Conservation (phyloP, 2,797 vertebrate species). For the Coranthus polyacanthus region DNA sequence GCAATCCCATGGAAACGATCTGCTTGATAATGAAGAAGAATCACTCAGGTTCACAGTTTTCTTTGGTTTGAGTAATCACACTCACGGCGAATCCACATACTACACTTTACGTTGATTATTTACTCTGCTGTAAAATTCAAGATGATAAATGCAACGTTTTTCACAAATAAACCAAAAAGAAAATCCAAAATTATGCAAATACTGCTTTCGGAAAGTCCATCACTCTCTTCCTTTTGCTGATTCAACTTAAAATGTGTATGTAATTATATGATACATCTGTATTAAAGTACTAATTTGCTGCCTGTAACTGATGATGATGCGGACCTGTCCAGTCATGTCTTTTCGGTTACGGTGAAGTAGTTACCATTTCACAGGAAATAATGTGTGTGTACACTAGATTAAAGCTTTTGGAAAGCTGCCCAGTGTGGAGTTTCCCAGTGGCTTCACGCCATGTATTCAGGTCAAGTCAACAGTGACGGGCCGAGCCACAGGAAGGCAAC, state of each 20-base stretch:
- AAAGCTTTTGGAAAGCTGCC: constrained; percentile 37
- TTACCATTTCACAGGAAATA: constrained; percentile 32
- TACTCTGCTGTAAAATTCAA: no score
- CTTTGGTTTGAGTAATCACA: no score
- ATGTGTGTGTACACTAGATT: constrained; percentile 6
- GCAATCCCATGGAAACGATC: background rate
- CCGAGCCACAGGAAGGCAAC: constrained; percentile 12
- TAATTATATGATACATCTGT: no score
- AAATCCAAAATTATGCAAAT: background rate
- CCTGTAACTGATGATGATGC: background rate
- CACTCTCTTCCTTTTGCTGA: background rate
- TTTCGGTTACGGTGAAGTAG: background rate
- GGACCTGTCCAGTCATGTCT: constrained; percentile 32
- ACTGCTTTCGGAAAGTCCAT: background rate
- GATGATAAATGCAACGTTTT: no score
- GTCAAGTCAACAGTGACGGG: constrained; percentile 37
- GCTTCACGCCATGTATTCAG: constrained; percentile 22
- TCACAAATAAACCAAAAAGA: background rate
- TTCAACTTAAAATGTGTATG: background rate
- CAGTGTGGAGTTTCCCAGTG: constrained; percentile 73
- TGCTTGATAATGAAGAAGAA: background rate
- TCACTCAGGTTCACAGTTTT: background rate
- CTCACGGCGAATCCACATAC: background rate
- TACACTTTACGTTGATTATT: background rate
- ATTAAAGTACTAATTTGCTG: background rate